Conservation (phyloP, 2,113 vertebrate species). For the Piprites chloris region DNA sequence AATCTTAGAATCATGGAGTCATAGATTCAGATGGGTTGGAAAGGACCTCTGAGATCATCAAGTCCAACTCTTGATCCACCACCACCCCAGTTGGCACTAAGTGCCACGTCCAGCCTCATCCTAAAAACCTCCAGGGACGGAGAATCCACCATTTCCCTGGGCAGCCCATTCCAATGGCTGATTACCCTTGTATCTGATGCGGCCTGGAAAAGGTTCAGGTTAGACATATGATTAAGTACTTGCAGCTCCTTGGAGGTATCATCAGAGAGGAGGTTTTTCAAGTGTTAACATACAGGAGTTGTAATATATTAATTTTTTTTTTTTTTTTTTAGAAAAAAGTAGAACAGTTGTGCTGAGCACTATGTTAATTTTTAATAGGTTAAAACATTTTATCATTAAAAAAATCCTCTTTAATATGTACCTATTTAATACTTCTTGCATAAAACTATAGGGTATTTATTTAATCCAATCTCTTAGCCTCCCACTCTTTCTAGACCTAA, state of each 20-base stretch:
- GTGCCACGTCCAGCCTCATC: too few species aligned
- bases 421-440: neutral
- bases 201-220: neutral
- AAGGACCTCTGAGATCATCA: too few species aligned
- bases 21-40: too few species aligned
- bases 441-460: neutral
- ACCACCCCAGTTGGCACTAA: too few species aligned
- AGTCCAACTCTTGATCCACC: too few species aligned
- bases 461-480: neutral
- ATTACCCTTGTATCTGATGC: neutral
- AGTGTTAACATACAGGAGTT: neutral
- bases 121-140: too few species aligned
- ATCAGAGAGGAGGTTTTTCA: neutral
- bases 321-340: neutral
- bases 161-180: too few species aligned
- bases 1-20: too few species aligned
- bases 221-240: neutral
- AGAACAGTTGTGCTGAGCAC: neutral
- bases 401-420: neutral
- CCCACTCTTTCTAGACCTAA: neutral
- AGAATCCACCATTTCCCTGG: too few species aligned
- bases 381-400: neutral
- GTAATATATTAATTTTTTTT: neutral
- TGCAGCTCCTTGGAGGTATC: neutral
- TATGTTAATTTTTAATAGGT: neutral